Conservation (phyloP, 2,797 vertebrate genomes). For the Ctenopoma multispine region DNA sequence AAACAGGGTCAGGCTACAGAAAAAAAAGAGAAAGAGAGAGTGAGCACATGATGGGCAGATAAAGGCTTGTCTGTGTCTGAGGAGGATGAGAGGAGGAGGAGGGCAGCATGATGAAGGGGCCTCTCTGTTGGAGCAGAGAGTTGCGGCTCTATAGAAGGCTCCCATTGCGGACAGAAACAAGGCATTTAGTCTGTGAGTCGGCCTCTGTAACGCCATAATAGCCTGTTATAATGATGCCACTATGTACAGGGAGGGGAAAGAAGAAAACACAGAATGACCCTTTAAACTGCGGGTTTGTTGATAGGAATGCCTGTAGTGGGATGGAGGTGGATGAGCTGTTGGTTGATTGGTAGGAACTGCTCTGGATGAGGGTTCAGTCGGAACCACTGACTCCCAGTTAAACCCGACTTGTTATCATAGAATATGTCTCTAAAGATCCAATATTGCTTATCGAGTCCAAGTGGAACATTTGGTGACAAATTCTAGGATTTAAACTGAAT, state of each 20-base stretch:
- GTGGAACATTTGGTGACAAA: too few species aligned
- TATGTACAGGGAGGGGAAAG: conserved; percentile 40
- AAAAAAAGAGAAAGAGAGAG: conserved; percentile 48
- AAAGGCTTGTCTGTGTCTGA: conserved; percentile 79
- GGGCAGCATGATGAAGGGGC: conserved; percentile 74
- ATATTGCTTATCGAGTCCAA: neutral
- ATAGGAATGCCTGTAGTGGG: conserved; percentile 37
- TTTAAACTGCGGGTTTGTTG: conserved; percentile 51
- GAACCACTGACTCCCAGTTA: neutral
- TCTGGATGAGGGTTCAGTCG: conserved; percentile 1
- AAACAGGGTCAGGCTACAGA: conserved; percentile 72
- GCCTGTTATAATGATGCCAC: conserved; percentile 72
- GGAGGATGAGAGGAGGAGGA: conserved; percentile 64
- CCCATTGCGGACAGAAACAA: conserved; percentile 71
- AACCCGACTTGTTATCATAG: neutral
- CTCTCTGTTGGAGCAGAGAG: conserved; percentile 70
- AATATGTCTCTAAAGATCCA: neutral
- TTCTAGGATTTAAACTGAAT: too few species aligned
- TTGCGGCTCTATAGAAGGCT: conserved; percentile 68
- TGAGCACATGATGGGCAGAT: conserved; percentile 79
- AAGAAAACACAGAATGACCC: conserved; percentile 41
- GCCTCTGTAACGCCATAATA: conserved; percentile 62
- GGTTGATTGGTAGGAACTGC: neutral
- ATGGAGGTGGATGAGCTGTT: conserved; percentile 15
- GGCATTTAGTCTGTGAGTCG: conserved; percentile 71